phyloP scores from a whole-genome alignment of 1,140 invertebrate genomes.

The Anastatus disparis region DNA sequence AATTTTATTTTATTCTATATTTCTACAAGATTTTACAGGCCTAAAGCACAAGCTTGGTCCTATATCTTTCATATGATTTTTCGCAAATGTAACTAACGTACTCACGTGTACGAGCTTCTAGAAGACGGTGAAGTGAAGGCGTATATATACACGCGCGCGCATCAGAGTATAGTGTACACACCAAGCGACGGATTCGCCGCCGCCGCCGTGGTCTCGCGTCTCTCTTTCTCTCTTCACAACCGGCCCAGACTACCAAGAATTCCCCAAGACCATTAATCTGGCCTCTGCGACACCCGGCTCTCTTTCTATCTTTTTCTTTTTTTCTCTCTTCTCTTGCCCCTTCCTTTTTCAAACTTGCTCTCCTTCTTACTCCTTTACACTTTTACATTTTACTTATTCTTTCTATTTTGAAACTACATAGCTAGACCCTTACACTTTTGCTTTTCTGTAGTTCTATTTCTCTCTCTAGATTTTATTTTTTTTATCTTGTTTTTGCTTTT shows the following conservation, averaged over 20 bases:
- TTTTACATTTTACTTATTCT: neutral
- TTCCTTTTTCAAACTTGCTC: neutral
- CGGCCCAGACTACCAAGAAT: constrained; percentile 61
- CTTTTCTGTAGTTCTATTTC: neutral
- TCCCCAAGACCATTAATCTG: constrained; percentile 64
- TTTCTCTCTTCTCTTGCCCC: neutral
- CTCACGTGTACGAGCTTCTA: neutral
- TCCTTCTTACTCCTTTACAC: no score
- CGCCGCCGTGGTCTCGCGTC: no score
- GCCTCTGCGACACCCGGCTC: constrained; percentile 58
- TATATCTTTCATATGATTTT: no score
- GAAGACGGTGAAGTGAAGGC: neutral
- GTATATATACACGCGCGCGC: no score
- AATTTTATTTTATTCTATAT: no score
- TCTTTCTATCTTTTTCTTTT: constrained; percentile 17
- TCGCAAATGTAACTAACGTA: neutral
- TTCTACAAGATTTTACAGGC: no score
- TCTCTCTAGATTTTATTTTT: no score
- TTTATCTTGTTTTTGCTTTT: constrained; percentile 16
- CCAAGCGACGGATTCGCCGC: neutral
- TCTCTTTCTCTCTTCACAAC: constrained; percentile 18
- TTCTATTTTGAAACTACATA: no score
- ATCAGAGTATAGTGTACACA: neutral
- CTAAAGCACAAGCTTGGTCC: no score
- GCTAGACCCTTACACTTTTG: constrained; percentile 9